A percentile compares a stretch with the other conserved stretches of the same genome.
Evolutionary conservation across 2,113 vertebrate species (phyloP).

Genomic region (Antigone vipio): DNA sequence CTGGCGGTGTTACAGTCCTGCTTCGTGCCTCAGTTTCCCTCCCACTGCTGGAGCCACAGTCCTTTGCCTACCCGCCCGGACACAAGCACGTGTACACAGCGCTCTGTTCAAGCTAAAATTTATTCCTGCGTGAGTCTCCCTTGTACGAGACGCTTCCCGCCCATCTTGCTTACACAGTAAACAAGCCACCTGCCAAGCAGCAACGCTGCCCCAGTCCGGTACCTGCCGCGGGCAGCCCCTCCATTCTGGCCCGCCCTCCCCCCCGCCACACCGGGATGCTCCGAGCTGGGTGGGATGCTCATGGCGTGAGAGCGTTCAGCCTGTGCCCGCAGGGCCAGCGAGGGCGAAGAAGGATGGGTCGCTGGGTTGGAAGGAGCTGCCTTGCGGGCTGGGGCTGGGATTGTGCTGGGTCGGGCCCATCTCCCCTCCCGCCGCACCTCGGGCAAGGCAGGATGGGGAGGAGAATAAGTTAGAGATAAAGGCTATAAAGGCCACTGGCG

Average conservation of each 20-base stretch:
- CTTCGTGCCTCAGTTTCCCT: background rate
- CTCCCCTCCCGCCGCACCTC: conserved; percentile 3
- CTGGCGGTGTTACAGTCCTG: rapidly evolving
- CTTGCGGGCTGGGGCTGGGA: background rate
- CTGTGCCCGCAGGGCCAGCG: background rate
- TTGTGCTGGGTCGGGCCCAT: background rate
- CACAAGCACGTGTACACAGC: background rate
- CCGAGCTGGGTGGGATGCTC: background rate
- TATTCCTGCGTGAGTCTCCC: conserved; percentile 75
- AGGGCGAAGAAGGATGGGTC: background rate
- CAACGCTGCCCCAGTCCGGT: background rate
- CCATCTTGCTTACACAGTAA: conserved; percentile 81
- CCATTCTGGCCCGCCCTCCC: background rate
- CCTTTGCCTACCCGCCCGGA: rapidly evolving
- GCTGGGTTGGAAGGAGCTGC: background rate
- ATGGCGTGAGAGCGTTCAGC: background rate
- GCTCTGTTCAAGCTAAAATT: conserved; percentile 64
- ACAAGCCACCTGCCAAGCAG: conserved; percentile 65
- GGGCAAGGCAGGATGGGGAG: background rate
- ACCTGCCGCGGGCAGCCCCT: background rate
- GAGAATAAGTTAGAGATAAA: conserved; percentile 58
- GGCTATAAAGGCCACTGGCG: conserved; percentile 48
- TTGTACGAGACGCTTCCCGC: conserved; percentile 55
- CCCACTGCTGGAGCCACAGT: background rate
- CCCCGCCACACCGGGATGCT: background rate